Evolutionary conservation across 35 echinoderm and acorn worm genomes (phyloP).

Genomic region (Lytechinus pictus): DNA sequence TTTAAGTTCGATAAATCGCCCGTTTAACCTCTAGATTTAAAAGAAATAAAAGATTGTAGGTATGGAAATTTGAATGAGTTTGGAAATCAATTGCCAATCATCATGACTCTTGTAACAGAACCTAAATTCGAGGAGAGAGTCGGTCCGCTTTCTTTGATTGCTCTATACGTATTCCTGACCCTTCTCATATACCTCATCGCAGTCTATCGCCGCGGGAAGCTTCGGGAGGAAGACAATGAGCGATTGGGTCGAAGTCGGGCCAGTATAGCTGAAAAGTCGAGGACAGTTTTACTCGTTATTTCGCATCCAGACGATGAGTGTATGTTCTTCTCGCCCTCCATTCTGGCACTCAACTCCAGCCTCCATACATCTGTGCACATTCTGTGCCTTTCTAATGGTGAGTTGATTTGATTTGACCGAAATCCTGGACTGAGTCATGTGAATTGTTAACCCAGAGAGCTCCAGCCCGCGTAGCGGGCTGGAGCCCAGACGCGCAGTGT

Average conservation of each 20-base stretch:
- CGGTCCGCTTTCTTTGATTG: background rate
- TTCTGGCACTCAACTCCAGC: conserved; percentile 44
- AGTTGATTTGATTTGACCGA: background rate
- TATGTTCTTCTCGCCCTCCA: conserved; percentile 85
- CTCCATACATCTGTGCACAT: conserved; percentile 30
- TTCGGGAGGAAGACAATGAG: background rate
- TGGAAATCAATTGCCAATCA: background rate
- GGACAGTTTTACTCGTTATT: conserved; percentile 76
- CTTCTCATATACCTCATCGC: conserved; percentile 29
- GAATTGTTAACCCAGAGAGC: too few species aligned
- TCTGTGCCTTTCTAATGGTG: conserved; percentile 76
- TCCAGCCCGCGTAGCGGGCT: too few species aligned
- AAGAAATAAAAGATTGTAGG: background rate
- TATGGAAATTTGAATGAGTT: background rate
- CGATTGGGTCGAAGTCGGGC: background rate
- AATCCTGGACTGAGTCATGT: too few species aligned
- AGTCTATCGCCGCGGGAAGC: conserved; percentile 38
- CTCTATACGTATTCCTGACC: conserved; percentile 36
- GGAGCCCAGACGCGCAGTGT: too few species aligned
- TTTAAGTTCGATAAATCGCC: too few species aligned
- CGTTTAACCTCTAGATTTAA: too few species aligned
- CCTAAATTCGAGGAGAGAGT: background rate
- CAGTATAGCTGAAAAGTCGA: background rate
- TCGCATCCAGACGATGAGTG: conserved; percentile 95
- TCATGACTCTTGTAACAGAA: background rate